Percentiles rank a stretch among this genome's conserved stretches.
Evolutionary conservation across 2,113 vertebrate species (phyloP).

Genomic region (Ploceus nigricollis): DNA sequence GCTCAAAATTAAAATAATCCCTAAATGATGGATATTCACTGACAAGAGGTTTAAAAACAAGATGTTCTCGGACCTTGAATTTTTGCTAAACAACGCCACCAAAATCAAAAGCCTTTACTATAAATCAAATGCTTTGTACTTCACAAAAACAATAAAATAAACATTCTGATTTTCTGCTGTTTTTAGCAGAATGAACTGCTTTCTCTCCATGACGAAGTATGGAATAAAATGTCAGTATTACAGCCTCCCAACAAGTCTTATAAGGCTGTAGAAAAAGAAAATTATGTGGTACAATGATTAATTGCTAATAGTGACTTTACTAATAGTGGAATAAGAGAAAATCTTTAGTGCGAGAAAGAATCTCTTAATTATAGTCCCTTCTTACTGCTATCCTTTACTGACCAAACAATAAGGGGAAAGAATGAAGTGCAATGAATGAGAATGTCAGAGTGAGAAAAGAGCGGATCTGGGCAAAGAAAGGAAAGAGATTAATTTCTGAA

Average conservation of each 20-base stretch:
- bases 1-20: neutral
- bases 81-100: neutral
- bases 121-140: neutral
- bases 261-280: neutral
- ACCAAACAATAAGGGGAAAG: neutral
- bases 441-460: neutral
- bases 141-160: constrained; percentile 7
- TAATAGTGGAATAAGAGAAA: neutral
- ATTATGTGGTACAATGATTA: neutral
- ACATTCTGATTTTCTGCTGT: neutral
- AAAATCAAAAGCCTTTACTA: neutral
- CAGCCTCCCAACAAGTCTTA: neutral
- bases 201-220: neutral
- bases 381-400: neutral
- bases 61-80: neutral
- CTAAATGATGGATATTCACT: neutral
- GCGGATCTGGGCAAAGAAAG: neutral
- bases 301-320: neutral
- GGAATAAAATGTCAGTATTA: neutral
- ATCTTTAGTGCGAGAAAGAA: neutral
- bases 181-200: neutral
- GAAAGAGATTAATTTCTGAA: neutral
- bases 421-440: neutral
- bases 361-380: neutral
- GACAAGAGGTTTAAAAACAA: neutral